Evolutionary conservation across 2,113 vertebrate species (phyloP).

Genomic region (Dicrurus megarhynchus): DNA sequence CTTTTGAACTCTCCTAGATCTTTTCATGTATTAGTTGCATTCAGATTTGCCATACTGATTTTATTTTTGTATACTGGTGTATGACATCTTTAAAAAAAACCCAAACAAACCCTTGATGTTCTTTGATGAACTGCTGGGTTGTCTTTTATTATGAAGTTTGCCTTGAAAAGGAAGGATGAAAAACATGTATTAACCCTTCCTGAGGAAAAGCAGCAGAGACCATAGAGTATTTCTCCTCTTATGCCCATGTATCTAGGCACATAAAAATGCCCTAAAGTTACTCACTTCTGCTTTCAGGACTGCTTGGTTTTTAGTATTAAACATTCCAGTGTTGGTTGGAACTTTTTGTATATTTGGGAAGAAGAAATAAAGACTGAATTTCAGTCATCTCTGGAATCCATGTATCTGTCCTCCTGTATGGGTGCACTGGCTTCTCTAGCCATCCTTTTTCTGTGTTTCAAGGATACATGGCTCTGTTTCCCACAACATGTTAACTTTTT

Average conservation of each 20-base stretch:
- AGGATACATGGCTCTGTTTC: background rate
- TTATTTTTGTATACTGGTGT: background rate
- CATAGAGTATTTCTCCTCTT: background rate
- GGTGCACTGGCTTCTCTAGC: background rate
- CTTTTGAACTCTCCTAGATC: background rate
- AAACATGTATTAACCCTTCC: background rate
- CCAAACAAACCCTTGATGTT: background rate
- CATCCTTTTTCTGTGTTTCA: background rate
- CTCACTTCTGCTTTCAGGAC: background rate
- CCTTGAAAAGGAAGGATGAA: background rate
- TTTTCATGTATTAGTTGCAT: background rate
- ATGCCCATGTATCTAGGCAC: background rate
- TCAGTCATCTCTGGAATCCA: background rate
- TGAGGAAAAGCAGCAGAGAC: background rate
- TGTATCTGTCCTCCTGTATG: background rate
- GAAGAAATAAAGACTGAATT: background rate
- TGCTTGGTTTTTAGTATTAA: background rate
- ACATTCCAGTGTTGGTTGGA: background rate
- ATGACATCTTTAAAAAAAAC: background rate
- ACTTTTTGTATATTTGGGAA: background rate
- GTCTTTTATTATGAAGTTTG: background rate
- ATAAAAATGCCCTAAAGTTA: background rate
- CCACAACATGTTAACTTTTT: background rate
- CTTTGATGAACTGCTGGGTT: background rate
- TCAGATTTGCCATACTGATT: background rate